These are phyloP conservation scores for Apogon talboti DNA, from an alignment of 2,797 vertebrate genomes.

Conservation along the genomic window DNA sequence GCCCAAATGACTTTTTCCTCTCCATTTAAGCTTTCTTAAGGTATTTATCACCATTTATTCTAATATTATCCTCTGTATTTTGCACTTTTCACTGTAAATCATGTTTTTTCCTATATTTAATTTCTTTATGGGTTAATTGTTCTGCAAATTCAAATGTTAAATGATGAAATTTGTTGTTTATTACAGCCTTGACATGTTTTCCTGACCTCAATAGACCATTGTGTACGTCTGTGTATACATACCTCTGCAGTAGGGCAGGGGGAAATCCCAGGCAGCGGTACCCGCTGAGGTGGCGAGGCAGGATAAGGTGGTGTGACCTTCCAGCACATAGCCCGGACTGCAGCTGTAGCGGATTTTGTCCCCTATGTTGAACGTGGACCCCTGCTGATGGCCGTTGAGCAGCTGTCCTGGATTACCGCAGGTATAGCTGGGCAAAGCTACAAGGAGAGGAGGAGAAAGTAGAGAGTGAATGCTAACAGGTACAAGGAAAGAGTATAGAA, in stretches of 20 bases:
- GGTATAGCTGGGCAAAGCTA: conserved; percentile 96
- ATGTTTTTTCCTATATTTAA: too few relatives aligned
- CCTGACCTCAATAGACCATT: neutral
- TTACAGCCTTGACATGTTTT: too few relatives aligned
- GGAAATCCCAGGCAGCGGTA: conserved; percentile 96
- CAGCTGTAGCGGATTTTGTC: conserved; percentile 98
- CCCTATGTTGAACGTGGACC: conserved; percentile 93
- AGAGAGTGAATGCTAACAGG: conserved; percentile 23
- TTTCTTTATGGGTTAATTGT: too few relatives aligned
- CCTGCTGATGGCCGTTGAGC: conserved; percentile 93
- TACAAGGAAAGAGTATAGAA: neutral
- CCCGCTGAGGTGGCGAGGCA: conserved; percentile 90
- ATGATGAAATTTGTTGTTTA: too few relatives aligned
- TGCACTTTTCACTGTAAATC: too few relatives aligned
- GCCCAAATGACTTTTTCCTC: too few relatives aligned
- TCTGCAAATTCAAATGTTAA: too few relatives aligned
- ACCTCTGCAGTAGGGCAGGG: conserved; percentile 98
- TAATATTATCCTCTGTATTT: too few relatives aligned
- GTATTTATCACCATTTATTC: too few relatives aligned
- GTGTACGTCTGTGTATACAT: neutral
- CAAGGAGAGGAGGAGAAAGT: conserved; percentile 5
- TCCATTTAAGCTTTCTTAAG: too few relatives aligned
- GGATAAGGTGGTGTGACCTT: conserved; percentile 94
- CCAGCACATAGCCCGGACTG: conserved; percentile 91
- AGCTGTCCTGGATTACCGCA: conserved; percentile 96